Evolutionary conservation across 1,140 invertebrate species (phyloP).

Genomic region (Sesamia nonagrioides): DNA sequence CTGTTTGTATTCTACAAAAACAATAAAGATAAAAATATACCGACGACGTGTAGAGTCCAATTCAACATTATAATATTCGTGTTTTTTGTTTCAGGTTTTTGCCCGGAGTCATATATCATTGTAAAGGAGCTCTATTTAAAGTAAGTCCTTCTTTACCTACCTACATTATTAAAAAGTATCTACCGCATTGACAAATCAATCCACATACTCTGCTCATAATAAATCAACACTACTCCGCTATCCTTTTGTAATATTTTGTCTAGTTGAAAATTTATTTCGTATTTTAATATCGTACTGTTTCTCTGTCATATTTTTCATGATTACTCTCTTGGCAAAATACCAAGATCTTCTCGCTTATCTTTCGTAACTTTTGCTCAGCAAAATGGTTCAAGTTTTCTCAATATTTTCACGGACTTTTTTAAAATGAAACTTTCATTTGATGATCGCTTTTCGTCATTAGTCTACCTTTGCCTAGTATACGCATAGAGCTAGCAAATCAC

Average conservation of each 20-base stretch:
- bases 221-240: slow-evolving; percentile 33
- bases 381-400: slow-evolving; percentile 60
- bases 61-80: slow-evolving; percentile 5
- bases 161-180: neutral
- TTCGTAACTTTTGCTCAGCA: slow-evolving; percentile 69
- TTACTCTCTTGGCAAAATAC: slow-evolving; percentile 77
- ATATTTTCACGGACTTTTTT: slow-evolving; percentile 55
- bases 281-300: slow-evolving; percentile 74
- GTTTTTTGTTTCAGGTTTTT: slow-evolving; percentile 79
- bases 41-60: neutral
- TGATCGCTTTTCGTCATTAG: slow-evolving; percentile 17
- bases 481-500: neutral
- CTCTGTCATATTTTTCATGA: slow-evolving; percentile 75
- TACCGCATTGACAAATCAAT: slow-evolving; percentile 45
- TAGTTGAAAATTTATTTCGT: slow-evolving; percentile 69
- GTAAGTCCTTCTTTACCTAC: slow-evolving; percentile 66
- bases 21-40: neutral
- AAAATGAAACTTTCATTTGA: slow-evolving; percentile 28
- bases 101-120: slow-evolving; percentile 84
- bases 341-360: slow-evolving; percentile 76
- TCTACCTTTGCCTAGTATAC: neutral
- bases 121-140: slow-evolving; percentile 78
- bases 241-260: slow-evolving; percentile 59
- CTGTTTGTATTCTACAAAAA: neutral
- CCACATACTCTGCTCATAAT: slow-evolving; percentile 2